A percentile compares a stretch with the other conserved stretches of the same genome.
phyloP scores from a whole-genome alignment of 1,140 invertebrate species.

The Rhyzopertha dominica region DNA sequence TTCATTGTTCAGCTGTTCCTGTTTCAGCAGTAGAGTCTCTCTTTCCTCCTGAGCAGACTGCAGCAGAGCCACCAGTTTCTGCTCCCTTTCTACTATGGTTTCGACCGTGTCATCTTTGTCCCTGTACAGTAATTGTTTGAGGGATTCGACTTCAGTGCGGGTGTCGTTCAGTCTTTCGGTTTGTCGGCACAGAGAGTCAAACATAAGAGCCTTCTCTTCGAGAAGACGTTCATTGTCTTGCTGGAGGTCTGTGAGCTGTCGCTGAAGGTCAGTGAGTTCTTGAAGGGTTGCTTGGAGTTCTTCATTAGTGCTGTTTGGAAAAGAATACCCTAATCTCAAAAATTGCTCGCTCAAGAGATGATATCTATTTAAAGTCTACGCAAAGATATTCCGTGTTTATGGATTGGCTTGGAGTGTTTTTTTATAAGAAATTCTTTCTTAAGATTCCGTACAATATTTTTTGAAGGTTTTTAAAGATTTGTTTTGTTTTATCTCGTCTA shows the following conservation, averaged over 20 bases:
- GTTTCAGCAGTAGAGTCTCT: slow-evolving; percentile 63
- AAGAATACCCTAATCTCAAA: no score
- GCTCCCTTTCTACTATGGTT: slow-evolving; percentile 67
- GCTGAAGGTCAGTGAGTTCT: slow-evolving; percentile 83
- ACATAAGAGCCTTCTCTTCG: slow-evolving; percentile 82
- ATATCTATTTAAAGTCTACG: not conserved
- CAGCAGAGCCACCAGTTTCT: slow-evolving; percentile 77
- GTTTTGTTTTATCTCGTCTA: not conserved
- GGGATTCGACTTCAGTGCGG: slow-evolving; percentile 55
- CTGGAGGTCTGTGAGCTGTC: slow-evolving; percentile 79
- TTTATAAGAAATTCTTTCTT: no score
- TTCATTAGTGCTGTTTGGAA: slow-evolving; percentile 90
- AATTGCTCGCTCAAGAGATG: no score
- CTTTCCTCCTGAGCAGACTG: slow-evolving; percentile 80
- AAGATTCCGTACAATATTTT: not conserved
- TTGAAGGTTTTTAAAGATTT: not conserved
- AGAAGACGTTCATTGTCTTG: slow-evolving; percentile 79
- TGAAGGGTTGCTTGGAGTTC: slow-evolving; percentile 92
- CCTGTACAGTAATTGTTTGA: slow-evolving; percentile 38
- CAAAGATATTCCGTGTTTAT: slow-evolving; percentile 1
- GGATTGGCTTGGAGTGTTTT: no score
- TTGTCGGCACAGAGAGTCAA: slow-evolving; percentile 87
- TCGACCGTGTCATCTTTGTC: slow-evolving; percentile 51
- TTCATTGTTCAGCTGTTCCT: slow-evolving; percentile 69
- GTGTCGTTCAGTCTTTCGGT: slow-evolving; percentile 86